Conservation (phyloP, 2,113 vertebrate genomes). For the Archocentrus centrarchus region DNA sequence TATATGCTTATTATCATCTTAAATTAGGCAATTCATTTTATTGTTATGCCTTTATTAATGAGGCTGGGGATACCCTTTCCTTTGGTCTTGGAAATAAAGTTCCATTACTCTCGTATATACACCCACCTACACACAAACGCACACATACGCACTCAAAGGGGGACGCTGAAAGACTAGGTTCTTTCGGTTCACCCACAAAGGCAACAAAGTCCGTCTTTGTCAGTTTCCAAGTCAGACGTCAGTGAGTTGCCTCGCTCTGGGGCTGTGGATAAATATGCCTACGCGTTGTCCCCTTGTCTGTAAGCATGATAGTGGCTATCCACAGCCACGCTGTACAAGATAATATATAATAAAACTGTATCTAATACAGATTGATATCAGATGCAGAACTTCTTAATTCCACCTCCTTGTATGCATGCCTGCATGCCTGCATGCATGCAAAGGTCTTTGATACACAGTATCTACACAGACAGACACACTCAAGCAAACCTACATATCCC, state of each 20-base stretch:
- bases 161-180: conserved; percentile 49
- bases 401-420: conserved; percentile 9
- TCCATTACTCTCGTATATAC: conserved; percentile 38
- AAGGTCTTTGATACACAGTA: not conserved
- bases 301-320: conserved; percentile 35
- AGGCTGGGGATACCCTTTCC: conserved; percentile 24
- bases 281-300: conserved; percentile 32
- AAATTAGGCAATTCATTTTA: conserved; percentile 14
- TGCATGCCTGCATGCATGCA: not conserved
- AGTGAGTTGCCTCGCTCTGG: conserved; percentile 52
- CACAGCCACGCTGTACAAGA: conserved; percentile 14
- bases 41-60: conserved; percentile 17
- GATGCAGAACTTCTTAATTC: conserved; percentile 48
- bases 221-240: conserved; percentile 69
- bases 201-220: conserved; percentile 76
- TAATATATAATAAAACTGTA: conserved; percentile 36
- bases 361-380: conserved; percentile 24
- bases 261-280: conserved; percentile 50
- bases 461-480: conserved; percentile 2
- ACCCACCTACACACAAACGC: conserved; percentile 40
- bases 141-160: conserved; percentile 33
- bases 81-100: conserved; percentile 44
- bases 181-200: conserved; percentile 67
- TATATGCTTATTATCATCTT: not conserved
- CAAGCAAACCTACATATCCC: conserved; percentile 33